Conservation (phyloP, 1,140 invertebrate genomes). For the Diorhabda elongata region DNA sequence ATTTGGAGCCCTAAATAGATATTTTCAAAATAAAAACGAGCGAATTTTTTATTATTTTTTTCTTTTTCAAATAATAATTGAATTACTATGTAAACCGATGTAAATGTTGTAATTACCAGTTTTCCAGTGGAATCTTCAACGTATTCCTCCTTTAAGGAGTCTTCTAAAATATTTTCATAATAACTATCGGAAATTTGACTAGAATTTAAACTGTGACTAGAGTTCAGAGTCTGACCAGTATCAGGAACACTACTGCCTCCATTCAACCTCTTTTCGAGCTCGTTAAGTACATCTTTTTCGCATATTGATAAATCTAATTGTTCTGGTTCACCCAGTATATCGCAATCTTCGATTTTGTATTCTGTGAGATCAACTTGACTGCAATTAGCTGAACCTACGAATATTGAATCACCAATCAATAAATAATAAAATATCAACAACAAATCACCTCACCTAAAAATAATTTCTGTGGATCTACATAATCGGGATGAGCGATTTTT, state of each 20-base stretch:
- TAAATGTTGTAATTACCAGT: slow-evolving; percentile 12
- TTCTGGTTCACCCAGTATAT: slow-evolving; percentile 30
- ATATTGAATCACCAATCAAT: not conserved
- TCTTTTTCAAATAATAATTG: too few relatives aligned
- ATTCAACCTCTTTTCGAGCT: slow-evolving; percentile 36
- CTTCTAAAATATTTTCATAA: slow-evolving; percentile 43
- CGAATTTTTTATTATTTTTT: too few relatives aligned
- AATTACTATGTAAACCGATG: too few relatives aligned
- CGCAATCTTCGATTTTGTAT: slow-evolving; percentile 18
- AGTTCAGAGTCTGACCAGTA: slow-evolving; percentile 18
- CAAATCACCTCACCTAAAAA: slow-evolving; percentile 6
- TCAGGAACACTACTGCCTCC: slow-evolving; percentile 21
- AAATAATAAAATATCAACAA: not conserved
- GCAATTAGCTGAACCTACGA: slow-evolving; percentile 23
- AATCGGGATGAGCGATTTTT: slow-evolving; percentile 81
- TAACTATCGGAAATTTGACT: slow-evolving; percentile 43
- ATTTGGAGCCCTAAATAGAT: too few relatives aligned
- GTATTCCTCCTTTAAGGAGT: slow-evolving; percentile 40
- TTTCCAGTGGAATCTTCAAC: slow-evolving; percentile 31
- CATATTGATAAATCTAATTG: slow-evolving; percentile 41
- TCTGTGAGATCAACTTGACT: slow-evolving; percentile 24
- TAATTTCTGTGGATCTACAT: slow-evolving; percentile 64
- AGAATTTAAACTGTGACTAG: slow-evolving; percentile 35
- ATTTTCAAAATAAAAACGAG: too few relatives aligned
- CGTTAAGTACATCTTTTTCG: slow-evolving; percentile 42